Conservation (phyloP, 1,140 invertebrate species). For the Oscheius sp. region DNA sequence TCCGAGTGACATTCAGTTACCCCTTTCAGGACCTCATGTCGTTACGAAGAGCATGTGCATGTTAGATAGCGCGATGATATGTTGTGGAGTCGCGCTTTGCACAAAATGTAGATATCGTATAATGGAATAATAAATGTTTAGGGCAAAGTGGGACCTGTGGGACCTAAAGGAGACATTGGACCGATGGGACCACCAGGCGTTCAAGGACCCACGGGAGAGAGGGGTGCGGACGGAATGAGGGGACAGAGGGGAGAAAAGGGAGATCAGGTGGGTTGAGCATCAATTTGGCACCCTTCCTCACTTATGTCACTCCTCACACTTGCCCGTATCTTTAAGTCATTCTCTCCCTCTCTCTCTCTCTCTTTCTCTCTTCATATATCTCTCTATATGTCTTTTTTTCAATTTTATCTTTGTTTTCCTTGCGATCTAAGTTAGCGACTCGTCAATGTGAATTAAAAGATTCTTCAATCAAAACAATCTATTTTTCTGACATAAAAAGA, state of each 20-base stretch:
- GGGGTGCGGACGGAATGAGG: conserved; percentile 30
- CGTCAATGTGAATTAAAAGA: too few species aligned
- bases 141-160: conserved; percentile 38
- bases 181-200: conserved; percentile 46
- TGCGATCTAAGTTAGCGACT: too few species aligned
- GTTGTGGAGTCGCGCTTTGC: not conserved
- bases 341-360: too few species aligned
- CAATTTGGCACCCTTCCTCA: too few species aligned
- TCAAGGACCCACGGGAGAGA: conserved; percentile 35
- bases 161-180: conserved; percentile 39
- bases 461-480: too few species aligned
- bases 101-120: conserved; percentile 3
- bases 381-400: too few species aligned
- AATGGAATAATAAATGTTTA: not conserved
- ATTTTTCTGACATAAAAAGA: too few species aligned
- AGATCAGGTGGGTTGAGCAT: conserved; percentile 71
- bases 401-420: too few species aligned
- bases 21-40: not conserved
- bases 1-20: not conserved
- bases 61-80: conserved; percentile 36
- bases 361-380: too few species aligned
- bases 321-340: too few species aligned
- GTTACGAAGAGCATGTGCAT: conserved; percentile 80
- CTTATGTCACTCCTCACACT: too few species aligned
- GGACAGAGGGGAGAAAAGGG: conserved; percentile 39